Evolutionary conservation across 2,797 vertebrate species (phyloP).

Genomic region (Gila robusta): DNA sequence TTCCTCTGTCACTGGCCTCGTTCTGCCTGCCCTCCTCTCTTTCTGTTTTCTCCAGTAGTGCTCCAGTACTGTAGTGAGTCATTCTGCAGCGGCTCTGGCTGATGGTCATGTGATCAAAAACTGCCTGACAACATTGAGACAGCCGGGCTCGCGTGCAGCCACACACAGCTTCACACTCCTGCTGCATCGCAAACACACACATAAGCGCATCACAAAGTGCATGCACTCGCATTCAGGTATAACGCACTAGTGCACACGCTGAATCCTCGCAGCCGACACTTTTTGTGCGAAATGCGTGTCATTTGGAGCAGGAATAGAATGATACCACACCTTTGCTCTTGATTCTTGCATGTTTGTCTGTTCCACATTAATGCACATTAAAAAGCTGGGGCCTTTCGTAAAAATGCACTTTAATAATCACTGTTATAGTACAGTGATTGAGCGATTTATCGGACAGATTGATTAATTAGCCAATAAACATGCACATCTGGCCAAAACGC

Average conservation of each 20-base stretch:
- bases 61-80: constrained; percentile 78
- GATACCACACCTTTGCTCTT: neutral
- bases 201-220: constrained; percentile 18
- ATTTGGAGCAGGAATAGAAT: neutral
- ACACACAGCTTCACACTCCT: constrained; percentile 27
- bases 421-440: neutral
- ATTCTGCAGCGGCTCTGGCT: constrained; percentile 78
- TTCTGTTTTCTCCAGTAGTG: constrained; percentile 68
- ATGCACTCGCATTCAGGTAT: neutral
- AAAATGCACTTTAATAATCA: neutral
- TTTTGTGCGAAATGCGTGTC: neutral
- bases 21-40: constrained; percentile 29
- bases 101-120: constrained; percentile 81
- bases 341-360: neutral
- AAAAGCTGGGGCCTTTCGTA: neutral
- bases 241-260: neutral
- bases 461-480: neutral
- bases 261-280: neutral
- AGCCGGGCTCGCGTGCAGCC: constrained; percentile 63
- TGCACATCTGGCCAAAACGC: neutral
- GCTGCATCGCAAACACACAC: constrained; percentile 34
- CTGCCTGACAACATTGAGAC: constrained; percentile 84
- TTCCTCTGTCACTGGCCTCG: constrained; percentile 33
- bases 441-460: neutral
- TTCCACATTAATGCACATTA: neutral